These are phyloP conservation scores for Strix uralensis DNA, from an alignment of 2,113 vertebrate genomes.

Conservation along the genomic window DNA sequence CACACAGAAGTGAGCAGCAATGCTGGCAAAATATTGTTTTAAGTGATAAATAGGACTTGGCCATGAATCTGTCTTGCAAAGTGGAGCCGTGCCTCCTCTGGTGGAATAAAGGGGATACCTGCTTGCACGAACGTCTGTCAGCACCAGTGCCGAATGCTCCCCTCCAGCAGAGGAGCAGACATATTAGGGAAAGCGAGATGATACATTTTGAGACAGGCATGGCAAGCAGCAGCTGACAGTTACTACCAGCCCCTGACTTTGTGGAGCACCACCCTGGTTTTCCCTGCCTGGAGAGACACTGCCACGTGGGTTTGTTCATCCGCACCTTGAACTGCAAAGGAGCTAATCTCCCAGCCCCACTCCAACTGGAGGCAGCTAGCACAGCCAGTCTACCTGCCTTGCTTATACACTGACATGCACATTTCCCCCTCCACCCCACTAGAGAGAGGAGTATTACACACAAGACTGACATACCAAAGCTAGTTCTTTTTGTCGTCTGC, in stretches of 20 bases:
- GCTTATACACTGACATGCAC: background rate
- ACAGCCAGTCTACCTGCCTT: background rate
- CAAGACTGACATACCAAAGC: background rate
- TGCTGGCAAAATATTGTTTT: background rate
- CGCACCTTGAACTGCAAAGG: background rate
- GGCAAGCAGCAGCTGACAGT: background rate
- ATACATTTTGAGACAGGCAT: background rate
- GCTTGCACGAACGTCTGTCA: background rate
- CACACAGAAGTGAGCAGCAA: rapidly evolving
- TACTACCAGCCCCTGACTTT: background rate
- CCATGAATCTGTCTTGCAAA: background rate
- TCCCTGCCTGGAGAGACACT: background rate
- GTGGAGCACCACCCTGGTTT: background rate
- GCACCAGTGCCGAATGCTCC: background rate
- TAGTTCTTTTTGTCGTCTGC: background rate
- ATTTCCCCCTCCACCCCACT: background rate
- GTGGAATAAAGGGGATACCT: background rate
- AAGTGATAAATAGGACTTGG: background rate
- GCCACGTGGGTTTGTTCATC: background rate
- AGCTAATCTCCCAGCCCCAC: background rate
- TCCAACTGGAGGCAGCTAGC: background rate
- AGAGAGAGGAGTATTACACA: background rate
- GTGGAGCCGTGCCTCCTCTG: background rate
- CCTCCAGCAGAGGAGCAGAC: background rate
- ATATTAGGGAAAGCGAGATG: background rate